These are phyloP conservation scores for Staurois parvus DNA, from an alignment of 2,797 vertebrate genomes.

Conservation along the genomic window DNA sequence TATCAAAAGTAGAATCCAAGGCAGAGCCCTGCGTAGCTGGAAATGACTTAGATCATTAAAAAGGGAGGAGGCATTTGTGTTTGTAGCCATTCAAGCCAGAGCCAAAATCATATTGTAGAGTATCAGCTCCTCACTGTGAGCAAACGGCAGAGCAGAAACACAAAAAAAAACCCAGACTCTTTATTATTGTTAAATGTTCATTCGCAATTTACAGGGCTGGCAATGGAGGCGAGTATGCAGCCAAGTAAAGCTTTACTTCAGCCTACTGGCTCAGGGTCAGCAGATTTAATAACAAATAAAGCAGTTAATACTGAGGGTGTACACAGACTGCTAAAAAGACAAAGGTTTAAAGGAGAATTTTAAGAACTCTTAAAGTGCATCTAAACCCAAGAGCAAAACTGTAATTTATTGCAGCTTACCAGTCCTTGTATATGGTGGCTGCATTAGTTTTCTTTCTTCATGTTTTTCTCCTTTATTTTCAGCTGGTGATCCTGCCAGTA, in stretches of 20 bases:
- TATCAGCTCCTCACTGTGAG: constrained; percentile 49
- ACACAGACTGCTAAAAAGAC: background rate
- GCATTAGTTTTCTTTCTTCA: too few relatives aligned
- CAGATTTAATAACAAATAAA: constrained; percentile 24
- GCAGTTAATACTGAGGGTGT: constrained; percentile 12
- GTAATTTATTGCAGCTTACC: too few relatives aligned
- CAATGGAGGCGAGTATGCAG: constrained; percentile 7
- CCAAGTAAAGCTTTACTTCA: constrained; percentile 37
- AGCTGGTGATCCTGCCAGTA: too few relatives aligned
- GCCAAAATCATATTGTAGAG: constrained; percentile 46
- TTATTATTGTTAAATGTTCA: constrained; percentile 53
- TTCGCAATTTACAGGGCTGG: constrained; percentile 40
- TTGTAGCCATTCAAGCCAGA: constrained; percentile 37
- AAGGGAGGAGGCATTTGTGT: constrained; percentile 12
- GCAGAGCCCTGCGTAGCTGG: background rate
- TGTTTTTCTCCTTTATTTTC: too few relatives aligned
- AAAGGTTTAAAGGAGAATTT: background rate
- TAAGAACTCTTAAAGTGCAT: background rate
- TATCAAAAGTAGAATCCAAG: background rate
- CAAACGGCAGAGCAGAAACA: constrained; percentile 36
- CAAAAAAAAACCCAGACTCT: constrained; percentile 34
- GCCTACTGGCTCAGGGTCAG: constrained; percentile 35
- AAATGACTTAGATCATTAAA: constrained; percentile 33
- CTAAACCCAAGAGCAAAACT: too few relatives aligned
- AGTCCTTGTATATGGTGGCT: too few relatives aligned